Evolutionary conservation across 2,797 vertebrate species (phyloP).

Genomic region (Crocidura indochinensis): DNA sequence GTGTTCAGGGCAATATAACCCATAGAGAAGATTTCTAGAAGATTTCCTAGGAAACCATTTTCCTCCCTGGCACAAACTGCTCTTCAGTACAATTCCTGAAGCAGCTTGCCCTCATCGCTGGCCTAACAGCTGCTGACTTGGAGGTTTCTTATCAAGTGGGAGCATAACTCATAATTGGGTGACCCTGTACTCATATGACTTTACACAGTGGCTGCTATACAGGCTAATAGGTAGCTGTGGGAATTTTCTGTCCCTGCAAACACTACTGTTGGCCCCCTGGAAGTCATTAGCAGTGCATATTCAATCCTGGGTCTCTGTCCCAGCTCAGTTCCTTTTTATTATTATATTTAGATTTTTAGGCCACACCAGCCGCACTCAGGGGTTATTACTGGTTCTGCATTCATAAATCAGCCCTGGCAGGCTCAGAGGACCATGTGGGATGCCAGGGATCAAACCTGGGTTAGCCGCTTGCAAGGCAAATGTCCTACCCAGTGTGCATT

Average conservation of each 20-base stretch:
- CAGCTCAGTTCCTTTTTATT: background rate
- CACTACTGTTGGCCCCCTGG: no score
- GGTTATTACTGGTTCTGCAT: no score
- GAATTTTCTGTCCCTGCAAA: no score
- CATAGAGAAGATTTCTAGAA: background rate
- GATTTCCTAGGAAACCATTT: background rate
- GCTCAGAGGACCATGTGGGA: no score
- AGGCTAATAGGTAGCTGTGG: background rate
- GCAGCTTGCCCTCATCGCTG: background rate
- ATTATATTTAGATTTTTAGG: no score
- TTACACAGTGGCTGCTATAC: no score
- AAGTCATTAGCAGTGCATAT: background rate
- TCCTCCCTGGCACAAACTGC: background rate
- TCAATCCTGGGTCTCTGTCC: background rate
- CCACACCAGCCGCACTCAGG: no score
- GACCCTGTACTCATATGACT: no score
- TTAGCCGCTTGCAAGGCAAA: no score
- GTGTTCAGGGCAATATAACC: background rate
- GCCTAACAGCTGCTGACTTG: background rate
- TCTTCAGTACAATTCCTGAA: background rate
- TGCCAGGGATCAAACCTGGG: no score
- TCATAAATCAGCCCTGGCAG: no score
- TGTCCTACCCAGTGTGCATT: no score
- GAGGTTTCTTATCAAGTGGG: background rate
- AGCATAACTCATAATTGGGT: background rate